Evolutionary conservation across 1,140 invertebrate species (phyloP).

Genomic region (Idris sp.): DNA sequence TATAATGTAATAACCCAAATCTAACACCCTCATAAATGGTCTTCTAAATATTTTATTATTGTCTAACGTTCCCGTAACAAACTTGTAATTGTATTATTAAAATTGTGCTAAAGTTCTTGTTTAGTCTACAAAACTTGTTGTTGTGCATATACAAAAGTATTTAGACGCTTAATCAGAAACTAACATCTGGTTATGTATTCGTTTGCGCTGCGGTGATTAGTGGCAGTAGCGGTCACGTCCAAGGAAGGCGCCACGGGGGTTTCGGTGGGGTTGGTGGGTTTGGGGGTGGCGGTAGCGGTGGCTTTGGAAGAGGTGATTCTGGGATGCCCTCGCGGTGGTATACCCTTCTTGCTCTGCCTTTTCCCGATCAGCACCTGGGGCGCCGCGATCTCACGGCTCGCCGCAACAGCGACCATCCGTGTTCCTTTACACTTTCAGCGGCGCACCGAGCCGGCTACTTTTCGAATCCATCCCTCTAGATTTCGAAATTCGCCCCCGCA

Average conservation of each 20-base stretch:
- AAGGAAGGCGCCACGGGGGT: constrained; percentile 75
- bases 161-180: constrained; percentile 46
- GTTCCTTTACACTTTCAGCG: constrained; percentile 75
- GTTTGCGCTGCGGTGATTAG: constrained; percentile 72
- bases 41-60: too few relatives aligned
- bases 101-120: too few relatives aligned
- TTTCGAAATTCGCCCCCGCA: constrained; percentile 31
- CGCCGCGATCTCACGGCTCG: constrained; percentile 87
- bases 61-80: too few relatives aligned
- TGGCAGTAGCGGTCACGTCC: constrained; percentile 72
- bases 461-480: constrained; percentile 82
- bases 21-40: too few relatives aligned
- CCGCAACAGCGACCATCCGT: constrained; percentile 81
- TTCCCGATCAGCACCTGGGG: constrained; percentile 93
- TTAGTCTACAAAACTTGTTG: constrained; percentile 11
- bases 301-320: constrained; percentile 73
- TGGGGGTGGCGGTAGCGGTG: constrained; percentile 76
- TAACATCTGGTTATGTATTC: constrained; percentile 64
- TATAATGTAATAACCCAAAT: too few relatives aligned
- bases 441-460: constrained; percentile 89
- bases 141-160: constrained; percentile 24
- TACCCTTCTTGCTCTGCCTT: constrained; percentile 92
- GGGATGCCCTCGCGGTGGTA: constrained; percentile 89
- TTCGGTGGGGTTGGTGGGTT: constrained; percentile 76
- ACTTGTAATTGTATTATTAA: too few relatives aligned